Evolutionary conservation across 2,113 vertebrate species (phyloP).

Genomic region (Lophotis ruficrista): DNA sequence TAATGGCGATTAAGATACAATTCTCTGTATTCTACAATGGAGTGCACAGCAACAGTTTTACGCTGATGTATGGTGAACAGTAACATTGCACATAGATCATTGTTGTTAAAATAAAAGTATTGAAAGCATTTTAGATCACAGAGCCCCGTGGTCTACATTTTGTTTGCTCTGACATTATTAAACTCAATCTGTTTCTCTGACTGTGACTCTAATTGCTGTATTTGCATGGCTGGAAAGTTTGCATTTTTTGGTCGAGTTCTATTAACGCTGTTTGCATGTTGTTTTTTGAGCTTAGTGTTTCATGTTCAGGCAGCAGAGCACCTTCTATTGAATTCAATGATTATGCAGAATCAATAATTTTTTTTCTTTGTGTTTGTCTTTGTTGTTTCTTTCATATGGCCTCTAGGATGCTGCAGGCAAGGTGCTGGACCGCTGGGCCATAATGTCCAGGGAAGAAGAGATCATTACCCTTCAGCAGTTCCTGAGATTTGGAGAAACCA

Average conservation of each 20-base stretch:
- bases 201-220: constrained; percentile 71
- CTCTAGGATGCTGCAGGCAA: constrained; percentile 98
- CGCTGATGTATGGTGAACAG: constrained; percentile 67
- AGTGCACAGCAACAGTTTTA: constrained; percentile 67
- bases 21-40: constrained; percentile 49
- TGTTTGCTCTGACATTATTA: constrained; percentile 76
- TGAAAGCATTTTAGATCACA: constrained; percentile 72
- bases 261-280: constrained; percentile 70
- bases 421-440: constrained; percentile 99
- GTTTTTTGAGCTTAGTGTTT: constrained; percentile 75
- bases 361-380: constrained; percentile 86
- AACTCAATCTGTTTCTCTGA: constrained; percentile 70
- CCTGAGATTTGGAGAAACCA: constrained; percentile 98
- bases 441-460: constrained; percentile 99
- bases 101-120: constrained; percentile 62
- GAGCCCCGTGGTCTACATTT: constrained; percentile 62
- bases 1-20: constrained; percentile 21
- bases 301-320: constrained; percentile 73
- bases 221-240: constrained; percentile 77
- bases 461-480: constrained; percentile 99
- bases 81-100: constrained; percentile 58
- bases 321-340: constrained; percentile 79
- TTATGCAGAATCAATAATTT: constrained; percentile 93
- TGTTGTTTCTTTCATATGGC: constrained; percentile 88
- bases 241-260: constrained; percentile 52